Conservation (phyloP, 2,797 vertebrate species). For the Notoglanidium macrostoma region DNA sequence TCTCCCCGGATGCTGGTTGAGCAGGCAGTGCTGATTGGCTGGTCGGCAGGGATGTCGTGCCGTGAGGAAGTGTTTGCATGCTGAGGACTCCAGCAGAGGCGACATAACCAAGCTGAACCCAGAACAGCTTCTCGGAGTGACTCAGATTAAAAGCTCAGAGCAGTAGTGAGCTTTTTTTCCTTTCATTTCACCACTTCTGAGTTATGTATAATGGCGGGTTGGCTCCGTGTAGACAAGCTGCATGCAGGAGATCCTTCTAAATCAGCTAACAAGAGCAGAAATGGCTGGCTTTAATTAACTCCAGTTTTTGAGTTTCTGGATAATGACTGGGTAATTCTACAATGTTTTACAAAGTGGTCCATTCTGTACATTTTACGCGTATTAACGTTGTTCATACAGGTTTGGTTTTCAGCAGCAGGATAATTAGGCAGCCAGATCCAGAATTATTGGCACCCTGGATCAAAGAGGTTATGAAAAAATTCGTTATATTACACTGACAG, state of each 20-base stretch:
- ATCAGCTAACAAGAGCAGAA: background rate
- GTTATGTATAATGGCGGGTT: background rate
- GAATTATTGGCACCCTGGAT: background rate
- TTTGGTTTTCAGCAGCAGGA: background rate
- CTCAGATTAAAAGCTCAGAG: conserved; percentile 4
- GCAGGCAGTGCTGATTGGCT: conserved; percentile 19
- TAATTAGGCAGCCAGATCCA: background rate
- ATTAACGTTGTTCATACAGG: background rate
- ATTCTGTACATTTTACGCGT: background rate
- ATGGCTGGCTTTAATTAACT: background rate
- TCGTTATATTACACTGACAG: background rate
- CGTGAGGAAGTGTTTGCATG: conserved; percentile 26
- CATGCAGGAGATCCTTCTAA: background rate
- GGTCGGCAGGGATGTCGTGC: background rate
- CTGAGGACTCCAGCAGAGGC: conserved; percentile 39
- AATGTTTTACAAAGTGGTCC: background rate
- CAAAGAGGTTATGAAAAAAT: background rate
- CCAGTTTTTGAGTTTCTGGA: background rate
- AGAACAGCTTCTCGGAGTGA: conserved; percentile 4
- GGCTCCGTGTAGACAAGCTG: conserved; percentile 1
- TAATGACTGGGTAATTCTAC: background rate
- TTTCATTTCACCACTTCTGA: conserved; percentile 13
- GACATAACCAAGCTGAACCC: conserved; percentile 36
- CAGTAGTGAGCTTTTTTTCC: conserved; percentile 11
- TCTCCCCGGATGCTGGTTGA: background rate